Percentiles rank a stretch among this genome's conserved stretches.
phyloP scores from a whole-genome alignment of 2,797 vertebrate genomes.

The Gymnocypris eckloni region DNA sequence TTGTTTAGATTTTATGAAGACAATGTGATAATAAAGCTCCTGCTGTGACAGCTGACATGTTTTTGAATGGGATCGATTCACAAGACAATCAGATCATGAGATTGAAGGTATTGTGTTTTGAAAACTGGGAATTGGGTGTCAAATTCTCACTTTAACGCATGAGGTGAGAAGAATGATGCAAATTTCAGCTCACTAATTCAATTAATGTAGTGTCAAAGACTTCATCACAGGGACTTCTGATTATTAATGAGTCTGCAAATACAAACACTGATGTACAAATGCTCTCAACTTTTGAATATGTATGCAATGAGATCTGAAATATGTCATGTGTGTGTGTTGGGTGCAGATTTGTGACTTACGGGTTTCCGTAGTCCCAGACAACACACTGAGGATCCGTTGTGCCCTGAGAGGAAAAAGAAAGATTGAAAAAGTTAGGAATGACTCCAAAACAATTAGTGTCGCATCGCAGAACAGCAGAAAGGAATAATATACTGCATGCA shows the following conservation, averaged over 20 bases:
- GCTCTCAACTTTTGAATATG: conserved; percentile 51
- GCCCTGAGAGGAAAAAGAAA: conserved; percentile 78
- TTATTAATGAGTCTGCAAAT: conserved; percentile 66
- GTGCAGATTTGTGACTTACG: conserved; percentile 82
- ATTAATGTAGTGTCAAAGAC: conserved; percentile 68
- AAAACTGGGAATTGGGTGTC: conserved; percentile 47
- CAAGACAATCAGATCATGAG: conserved; percentile 36
- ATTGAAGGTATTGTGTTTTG: neutral
- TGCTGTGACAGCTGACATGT: neutral
- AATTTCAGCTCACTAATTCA: conserved; percentile 67
- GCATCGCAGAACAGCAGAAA: conserved; percentile 11
- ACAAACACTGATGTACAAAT: conserved; percentile 11
- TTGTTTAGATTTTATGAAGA: neutral
- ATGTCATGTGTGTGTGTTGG: conserved; percentile 14
- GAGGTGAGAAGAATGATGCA: conserved; percentile 55
- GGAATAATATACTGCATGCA: neutral
- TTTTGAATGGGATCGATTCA: conserved; percentile 10
- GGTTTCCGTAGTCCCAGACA: conserved; percentile 93
- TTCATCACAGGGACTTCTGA: conserved; percentile 66
- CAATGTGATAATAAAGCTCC: neutral
- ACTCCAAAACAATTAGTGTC: neutral
- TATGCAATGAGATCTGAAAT: conserved; percentile 4
- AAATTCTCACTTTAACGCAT: conserved; percentile 58
- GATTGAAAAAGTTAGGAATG: conserved; percentile 50
- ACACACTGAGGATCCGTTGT: conserved; percentile 93